phyloP scores from a whole-genome alignment of 2,113 vertebrate species.

The Pseudorasbora parva region DNA sequence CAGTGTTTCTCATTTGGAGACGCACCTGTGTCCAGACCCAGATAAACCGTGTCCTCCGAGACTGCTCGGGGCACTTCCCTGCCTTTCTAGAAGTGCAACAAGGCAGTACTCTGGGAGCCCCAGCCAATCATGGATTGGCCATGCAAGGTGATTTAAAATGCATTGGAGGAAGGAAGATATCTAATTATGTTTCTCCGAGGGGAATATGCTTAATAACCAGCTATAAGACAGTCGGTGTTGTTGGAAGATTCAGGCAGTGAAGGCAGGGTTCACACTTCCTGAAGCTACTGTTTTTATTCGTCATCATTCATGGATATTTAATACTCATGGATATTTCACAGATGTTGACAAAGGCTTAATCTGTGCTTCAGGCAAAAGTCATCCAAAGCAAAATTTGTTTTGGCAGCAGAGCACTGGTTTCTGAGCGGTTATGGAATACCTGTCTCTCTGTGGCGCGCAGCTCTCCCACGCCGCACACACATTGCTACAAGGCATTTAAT shows the following conservation, averaged over 20 bases:
- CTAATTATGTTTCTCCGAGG: slow-evolving; percentile 50
- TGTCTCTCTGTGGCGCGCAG: not conserved
- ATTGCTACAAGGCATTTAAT: slow-evolving; percentile 28
- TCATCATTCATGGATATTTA: slow-evolving; percentile 33
- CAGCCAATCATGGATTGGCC: slow-evolving; percentile 44
- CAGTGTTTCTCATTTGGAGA: slow-evolving; percentile 71
- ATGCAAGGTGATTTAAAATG: slow-evolving; percentile 42
- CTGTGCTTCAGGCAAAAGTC: slow-evolving; percentile 35
- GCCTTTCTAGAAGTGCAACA: slow-evolving; percentile 47
- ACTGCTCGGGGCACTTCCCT: slow-evolving; percentile 54
- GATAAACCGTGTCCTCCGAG: slow-evolving; percentile 53
- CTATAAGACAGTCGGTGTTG: slow-evolving; percentile 18
- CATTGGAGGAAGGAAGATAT: slow-evolving; percentile 48
- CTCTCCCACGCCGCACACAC: slow-evolving; percentile 24
- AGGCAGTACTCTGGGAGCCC: slow-evolving; percentile 2
- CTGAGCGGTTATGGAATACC: slow-evolving; percentile 26
- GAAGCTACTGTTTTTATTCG: slow-evolving; percentile 28
- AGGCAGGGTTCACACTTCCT: slow-evolving; percentile 5
- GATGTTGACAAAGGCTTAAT: slow-evolving; percentile 40
- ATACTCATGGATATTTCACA: slow-evolving; percentile 37
- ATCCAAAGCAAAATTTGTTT: slow-evolving; percentile 27
- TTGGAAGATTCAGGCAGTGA: not conserved
- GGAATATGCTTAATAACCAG: slow-evolving; percentile 47
- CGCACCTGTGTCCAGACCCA: slow-evolving; percentile 73
- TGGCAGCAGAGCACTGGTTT: slow-evolving; percentile 20